Evolutionary conservation across 1,140 invertebrate species (phyloP), one percentile per base, ranked within the genome.

Genomic region (Lordiphosa collinella): DNA sequence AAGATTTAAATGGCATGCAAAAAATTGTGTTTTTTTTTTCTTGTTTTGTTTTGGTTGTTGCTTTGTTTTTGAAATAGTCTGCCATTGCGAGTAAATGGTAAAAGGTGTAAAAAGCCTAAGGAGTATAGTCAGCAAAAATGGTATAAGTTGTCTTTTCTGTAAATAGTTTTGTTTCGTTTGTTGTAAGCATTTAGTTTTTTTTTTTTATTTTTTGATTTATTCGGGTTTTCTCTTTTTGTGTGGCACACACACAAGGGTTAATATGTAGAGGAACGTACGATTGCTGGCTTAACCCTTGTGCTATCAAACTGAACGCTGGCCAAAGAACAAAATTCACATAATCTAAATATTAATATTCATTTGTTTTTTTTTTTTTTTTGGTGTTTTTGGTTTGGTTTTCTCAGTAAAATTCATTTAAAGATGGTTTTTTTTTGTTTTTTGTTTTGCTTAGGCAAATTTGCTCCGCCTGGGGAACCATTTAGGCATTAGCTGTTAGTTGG

Each of bases 91-190:
- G 70, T 79, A 69, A 78, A 78, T 84, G 72, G 78, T 73, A 84
- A 78, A 78, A 84, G 78, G 78, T 82, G 78, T 82, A 82, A 82
- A 82, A 82, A 82, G 78, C 78, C 78, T 82, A 82, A 84, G 67
- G 72, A 82, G 63, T 82, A 82, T 63, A 84, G 78, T 82, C 78
- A 82, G 78, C 78, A 84, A 82, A 84, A 78, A 84, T 84, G 71
- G 66, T 82, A 76, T 82, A 82, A 76, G 78, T 82, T 34, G 36
- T 54, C 48, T 6, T 53, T 37, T 50, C 14, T 74, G 63, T 76
- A 76, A 76, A 76, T 76, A 76, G 66, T 66, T 76, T 54, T 61
- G 3, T 25, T 43, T 43, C 25, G 10, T n/a, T 43, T 7, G 25
- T 29, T 29, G 25, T 29, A 29, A 29, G 25, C 25, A 29, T 41